Base-by-base conservation (phyloP, 2,888 invertebrate genomes). In the Urechis unicinctus region DNA sequence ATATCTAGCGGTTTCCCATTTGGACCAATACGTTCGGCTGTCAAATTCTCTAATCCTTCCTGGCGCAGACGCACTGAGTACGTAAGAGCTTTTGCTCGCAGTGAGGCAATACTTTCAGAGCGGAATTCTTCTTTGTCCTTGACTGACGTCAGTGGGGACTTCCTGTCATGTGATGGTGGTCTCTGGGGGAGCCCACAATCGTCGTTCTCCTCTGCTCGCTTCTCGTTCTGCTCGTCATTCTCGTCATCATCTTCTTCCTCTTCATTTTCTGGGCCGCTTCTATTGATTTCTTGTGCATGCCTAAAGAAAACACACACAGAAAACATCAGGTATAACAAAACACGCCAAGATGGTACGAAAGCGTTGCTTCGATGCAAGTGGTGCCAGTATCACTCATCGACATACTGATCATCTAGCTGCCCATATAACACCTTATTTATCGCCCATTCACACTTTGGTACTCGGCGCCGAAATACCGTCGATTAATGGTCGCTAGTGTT, bases 221-320 rank as follows among this genome's bases (percentile, higher is more conserved):
- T 90, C 70, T 91, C 91, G 64, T 95, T 93, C 54, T 96, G 96
- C 83, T 97, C 97, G 74, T 95, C 81, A 51, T 94, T 94, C 82
- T 97, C 13, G 45, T 17, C 22, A 13, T 45, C 17, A 6, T 45
- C 45, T 17, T 36, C 36, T 36, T 36, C 36, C 17, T n/a, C n/a
- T 91, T 93, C 62, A 96, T 85, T 77, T 94, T 90, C 70, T 91
- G 24, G 21, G 55, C 55, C 5, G 58, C 58, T 41, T 59, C 60
- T 17, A 60, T 29, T 6, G 60, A 60, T 36, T 60, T 60, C 53
- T 60, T 60, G 46, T 60, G 60, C 58, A 60, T 59, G 24, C 60
- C 58, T 60, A 51, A 22, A 30, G 28, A 17, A n/a, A n/a, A 22
- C 21, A 21, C n/a, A n/a, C 6, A 45, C n/a, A n/a, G 21, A 2